Evolutionary conservation across 2,797 vertebrate genomes (phyloP).

Genomic region (Cichlasoma orientale): DNA sequence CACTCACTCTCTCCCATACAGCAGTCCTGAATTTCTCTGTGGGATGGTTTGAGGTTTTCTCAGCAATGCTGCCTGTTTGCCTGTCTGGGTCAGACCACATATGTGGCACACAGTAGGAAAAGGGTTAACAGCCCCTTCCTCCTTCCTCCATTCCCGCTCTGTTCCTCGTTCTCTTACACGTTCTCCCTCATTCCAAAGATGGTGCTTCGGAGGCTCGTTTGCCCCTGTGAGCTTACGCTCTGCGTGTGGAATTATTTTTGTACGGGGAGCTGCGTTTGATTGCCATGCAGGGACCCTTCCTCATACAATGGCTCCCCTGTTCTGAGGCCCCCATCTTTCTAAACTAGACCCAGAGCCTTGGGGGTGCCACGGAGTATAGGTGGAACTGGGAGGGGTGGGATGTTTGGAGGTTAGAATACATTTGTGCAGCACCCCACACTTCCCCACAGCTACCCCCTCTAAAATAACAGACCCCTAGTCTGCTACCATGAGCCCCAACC

Average conservation of each 20-base stretch:
- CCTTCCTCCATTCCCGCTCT: constrained; percentile 19
- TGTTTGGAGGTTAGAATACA: constrained; percentile 76
- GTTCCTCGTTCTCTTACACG: constrained; percentile 58
- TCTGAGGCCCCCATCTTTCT: constrained; percentile 78
- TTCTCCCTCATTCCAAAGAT: constrained; percentile 57
- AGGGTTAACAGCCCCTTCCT: constrained; percentile 71
- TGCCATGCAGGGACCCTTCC: constrained; percentile 79
- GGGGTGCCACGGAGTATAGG: constrained; percentile 71
- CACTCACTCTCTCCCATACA: constrained; percentile 44
- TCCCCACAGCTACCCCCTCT: constrained; percentile 46
- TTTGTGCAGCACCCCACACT: constrained; percentile 64
- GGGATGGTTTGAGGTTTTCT: constrained; percentile 80
- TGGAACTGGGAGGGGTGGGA: constrained; percentile 63
- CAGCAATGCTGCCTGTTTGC: constrained; percentile 76
- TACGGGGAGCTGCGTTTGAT: constrained; percentile 83
- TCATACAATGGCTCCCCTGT: constrained; percentile 86
- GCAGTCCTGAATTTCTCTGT: constrained; percentile 70
- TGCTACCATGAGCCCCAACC: constrained; percentile 55
- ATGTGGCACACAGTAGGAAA: constrained; percentile 76
- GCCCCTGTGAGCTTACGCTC: constrained; percentile 59
- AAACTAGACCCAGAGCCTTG: constrained; percentile 76
- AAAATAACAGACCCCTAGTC: constrained; percentile 71
- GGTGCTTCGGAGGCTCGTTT: constrained; percentile 58
- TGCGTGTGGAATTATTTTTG: constrained; percentile 82
- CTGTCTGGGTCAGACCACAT: constrained; percentile 80